phyloP scores from a whole-genome alignment of 2,113 vertebrate genomes.

The Collichthys lucidus region DNA sequence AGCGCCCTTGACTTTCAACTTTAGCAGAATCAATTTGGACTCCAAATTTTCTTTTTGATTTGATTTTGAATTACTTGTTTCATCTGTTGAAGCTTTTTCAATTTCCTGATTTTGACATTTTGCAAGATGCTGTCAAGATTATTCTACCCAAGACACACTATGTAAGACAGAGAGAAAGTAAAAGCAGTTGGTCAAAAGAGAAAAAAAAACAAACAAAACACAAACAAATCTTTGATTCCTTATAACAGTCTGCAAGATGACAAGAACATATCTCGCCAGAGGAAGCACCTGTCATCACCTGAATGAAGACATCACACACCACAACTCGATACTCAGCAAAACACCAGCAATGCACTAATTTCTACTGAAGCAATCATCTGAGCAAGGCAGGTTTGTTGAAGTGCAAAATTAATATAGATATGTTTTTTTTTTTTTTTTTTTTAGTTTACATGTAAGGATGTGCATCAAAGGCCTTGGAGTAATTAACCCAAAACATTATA shows the following conservation, averaged over 20 bases:
- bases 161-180: not conserved
- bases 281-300: constrained; percentile 33
- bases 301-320: constrained; percentile 38
- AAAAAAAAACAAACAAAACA: not conserved
- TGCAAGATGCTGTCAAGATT: not conserved
- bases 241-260: not conserved
- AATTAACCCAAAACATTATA: constrained; percentile 76
- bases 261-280: constrained; percentile 1
- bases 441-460: constrained; percentile 52
- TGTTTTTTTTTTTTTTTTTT: too few relatives aligned
- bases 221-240: too few relatives aligned
- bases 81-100: not conserved
- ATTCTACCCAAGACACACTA: not conserved
- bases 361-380: constrained; percentile 57
- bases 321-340: constrained; percentile 16
- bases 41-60: not conserved
- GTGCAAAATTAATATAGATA: constrained; percentile 71
- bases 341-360: not conserved
- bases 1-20: not conserved
- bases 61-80: not conserved
- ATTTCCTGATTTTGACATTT: not conserved
- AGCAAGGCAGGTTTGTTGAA: constrained; percentile 62
- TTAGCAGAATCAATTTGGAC: not conserved
- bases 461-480: constrained; percentile 71
- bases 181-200: not conserved